Percentiles rank a stretch among this genome's conserved stretches.
Evolutionary conservation across 1,140 invertebrate species (phyloP).

Genomic region (Tribolium castaneum): DNA sequence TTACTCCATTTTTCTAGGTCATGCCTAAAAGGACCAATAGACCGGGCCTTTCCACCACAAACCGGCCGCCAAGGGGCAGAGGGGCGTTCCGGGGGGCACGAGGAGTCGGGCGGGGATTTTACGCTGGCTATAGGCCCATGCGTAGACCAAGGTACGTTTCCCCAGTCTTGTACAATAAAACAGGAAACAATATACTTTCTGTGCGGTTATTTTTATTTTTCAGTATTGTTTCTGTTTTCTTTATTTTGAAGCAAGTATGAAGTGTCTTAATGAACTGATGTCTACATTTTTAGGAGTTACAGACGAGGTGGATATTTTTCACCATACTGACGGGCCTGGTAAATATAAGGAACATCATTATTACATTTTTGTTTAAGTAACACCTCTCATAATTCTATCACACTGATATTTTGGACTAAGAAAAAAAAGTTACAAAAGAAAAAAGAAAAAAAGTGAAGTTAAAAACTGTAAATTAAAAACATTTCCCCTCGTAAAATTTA

Average conservation of each 20-base stretch:
- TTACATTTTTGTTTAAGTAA: slow-evolving; percentile 40
- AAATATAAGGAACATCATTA: slow-evolving; percentile 40
- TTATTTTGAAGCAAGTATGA: background rate
- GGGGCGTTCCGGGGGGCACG: slow-evolving; percentile 74
- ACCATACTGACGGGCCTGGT: slow-evolving; percentile 59
- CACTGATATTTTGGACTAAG: slow-evolving; percentile 37
- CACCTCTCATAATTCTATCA: slow-evolving; percentile 23
- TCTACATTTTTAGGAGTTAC: slow-evolving; percentile 62
- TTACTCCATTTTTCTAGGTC: slow-evolving; percentile 72
- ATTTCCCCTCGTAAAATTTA: slow-evolving; percentile 9
- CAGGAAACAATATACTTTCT: slow-evolving; percentile 48
- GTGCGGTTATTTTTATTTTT: slow-evolving; percentile 40
- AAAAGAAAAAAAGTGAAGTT: slow-evolving; percentile 47
- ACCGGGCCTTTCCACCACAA: slow-evolving; percentile 95
- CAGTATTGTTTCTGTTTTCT: slow-evolving; percentile 58
- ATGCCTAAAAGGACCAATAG: slow-evolving; percentile 97
- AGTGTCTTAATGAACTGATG: slow-evolving; percentile 56
- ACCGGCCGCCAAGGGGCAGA: slow-evolving; percentile 83
- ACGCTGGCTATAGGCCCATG: slow-evolving; percentile 75
- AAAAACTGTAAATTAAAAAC: slow-evolving; percentile 40
- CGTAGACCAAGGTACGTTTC: slow-evolving; percentile 74
- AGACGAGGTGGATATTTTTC: slow-evolving; percentile 62
- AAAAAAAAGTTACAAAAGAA: slow-evolving; percentile 49
- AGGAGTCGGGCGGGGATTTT: slow-evolving; percentile 72
- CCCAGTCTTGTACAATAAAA: slow-evolving; percentile 40